Evolutionary conservation across 2,888 invertebrate genomes (phyloP).

Genomic region (Slavum lentiscoides): DNA sequence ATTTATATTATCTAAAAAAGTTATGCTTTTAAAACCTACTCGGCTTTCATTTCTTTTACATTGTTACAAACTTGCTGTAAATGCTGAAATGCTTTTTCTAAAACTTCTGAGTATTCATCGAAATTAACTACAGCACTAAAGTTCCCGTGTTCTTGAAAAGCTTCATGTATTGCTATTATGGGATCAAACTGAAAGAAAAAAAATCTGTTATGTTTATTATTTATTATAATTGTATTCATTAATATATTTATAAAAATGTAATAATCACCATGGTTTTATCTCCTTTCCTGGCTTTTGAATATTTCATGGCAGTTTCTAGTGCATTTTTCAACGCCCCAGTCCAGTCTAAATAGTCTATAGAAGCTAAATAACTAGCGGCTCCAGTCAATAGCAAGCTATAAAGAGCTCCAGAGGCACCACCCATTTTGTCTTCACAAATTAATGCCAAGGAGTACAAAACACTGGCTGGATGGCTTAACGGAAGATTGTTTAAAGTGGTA

Average conservation of each 20-base stretch:
- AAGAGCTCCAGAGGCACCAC: conserved; percentile 78
- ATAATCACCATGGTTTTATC: conserved; percentile 73
- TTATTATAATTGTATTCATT: conserved; percentile 9
- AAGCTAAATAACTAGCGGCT: conserved; percentile 58
- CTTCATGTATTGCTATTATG: conserved; percentile 62
- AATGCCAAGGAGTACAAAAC: conserved; percentile 53
- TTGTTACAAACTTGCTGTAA: conserved; percentile 63
- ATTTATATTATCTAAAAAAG: neutral
- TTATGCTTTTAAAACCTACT: conserved; percentile 59
- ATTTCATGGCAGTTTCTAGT: conserved; percentile 67
- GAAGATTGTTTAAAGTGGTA: conserved; percentile 22
- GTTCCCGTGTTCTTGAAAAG: conserved; percentile 57
- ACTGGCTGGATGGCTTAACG: conserved; percentile 51
- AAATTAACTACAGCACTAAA: neutral
- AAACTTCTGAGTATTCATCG: conserved; percentile 55
- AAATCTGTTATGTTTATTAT: neutral
- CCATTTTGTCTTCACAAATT: conserved; percentile 70
- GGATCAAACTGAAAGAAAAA: conserved; percentile 64
- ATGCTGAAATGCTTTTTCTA: conserved; percentile 60
- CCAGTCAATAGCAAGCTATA: conserved; percentile 72
- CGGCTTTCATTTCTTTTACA: conserved; percentile 65
- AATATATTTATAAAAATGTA: neutral
- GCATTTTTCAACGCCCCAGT: conserved; percentile 64
- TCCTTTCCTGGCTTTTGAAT: conserved; percentile 74
- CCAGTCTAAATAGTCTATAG: conserved; percentile 61